Evolutionary conservation across 2,888 invertebrate genomes (phyloP), one percentile per base, ranked within the genome.

Genomic region (Thereva unica): DNA sequence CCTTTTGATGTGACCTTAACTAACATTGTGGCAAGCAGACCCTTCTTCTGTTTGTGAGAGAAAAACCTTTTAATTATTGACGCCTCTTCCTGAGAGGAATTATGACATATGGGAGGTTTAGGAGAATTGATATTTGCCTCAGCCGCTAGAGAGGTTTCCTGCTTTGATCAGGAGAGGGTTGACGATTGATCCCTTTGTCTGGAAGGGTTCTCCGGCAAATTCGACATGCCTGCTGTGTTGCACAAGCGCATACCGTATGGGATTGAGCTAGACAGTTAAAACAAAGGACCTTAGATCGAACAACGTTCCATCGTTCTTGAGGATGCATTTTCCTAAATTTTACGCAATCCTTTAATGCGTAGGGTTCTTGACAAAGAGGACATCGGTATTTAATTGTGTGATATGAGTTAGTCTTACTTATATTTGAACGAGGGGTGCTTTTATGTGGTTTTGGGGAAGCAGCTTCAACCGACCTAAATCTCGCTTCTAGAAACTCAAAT

Each of bases 1-100:
- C 9, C 1, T 5, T 38, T 3, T 34, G 47, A 38, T 1, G 49
- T 3, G 1, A 6, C 59, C 37, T 10, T 59, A 1, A 59, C 23
- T 12, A 59, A 10, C 47, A 59, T 49, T 4, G 59, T 59, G 7
- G 59, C 59, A 0, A 47, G 12, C 23, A 59, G 12, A 35, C 45
- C 47, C 6, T 38, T 4, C 40, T 8, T 10, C 49, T 12, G 38
- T 4, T 37, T 59, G 23, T 1, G 40, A 35, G 38, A 47, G 7
- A 47, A 37, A 59, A 47, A 59, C 5, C 38, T n/a, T 47, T 47
- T 37, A 1, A 44, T 34, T 10, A 5, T 5, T 3, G 35, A 45
- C 1, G 54, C 4, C 3, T 9, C 44, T n/a, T 42, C 44, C 35
- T 23, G 44, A 44, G 8, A 6, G 0, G n/a, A 35, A 7, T 42